Conservation (phyloP, 2,888 invertebrate species). For the Dendrolimus pini region DNA sequence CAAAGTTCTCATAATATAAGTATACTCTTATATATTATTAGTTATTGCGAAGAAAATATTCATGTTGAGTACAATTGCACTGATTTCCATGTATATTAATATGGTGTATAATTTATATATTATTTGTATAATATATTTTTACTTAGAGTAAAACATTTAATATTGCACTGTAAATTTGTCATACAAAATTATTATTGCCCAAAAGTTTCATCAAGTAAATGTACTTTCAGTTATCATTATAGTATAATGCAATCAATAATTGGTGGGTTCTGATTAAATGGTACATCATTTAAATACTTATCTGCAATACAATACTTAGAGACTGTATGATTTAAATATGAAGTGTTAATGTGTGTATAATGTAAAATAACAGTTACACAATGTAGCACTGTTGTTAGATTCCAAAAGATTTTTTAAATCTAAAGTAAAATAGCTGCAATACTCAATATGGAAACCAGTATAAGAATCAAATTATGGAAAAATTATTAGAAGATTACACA, state of each 20-base stretch:
- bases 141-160: conserved; percentile 68
- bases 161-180: conserved; percentile 61
- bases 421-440: too few species aligned
- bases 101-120: conserved; percentile 32
- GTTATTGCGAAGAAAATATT: conserved; percentile 19
- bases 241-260: background rate
- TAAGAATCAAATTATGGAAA: too few species aligned
- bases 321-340: background rate
- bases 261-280: background rate
- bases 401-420: too few species aligned
- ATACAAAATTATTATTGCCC: conserved; percentile 15
- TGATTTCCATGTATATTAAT: conserved; percentile 37
- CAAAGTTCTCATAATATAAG: conserved; percentile 12
- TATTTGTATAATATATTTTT: conserved; percentile 40
- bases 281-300: background rate
- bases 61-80: conserved; percentile 57
- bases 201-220: background rate
- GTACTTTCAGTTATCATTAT: background rate
- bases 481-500: too few species aligned
- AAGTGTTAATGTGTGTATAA: too few species aligned
- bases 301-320: background rate
- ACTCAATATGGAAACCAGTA: too few species aligned
- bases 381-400: too few species aligned
- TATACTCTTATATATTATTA: conserved; percentile 21
- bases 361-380: too few species aligned